Base-by-base conservation (phyloP, 2,888 invertebrate genomes). In the Cosmia trapezina region DNA sequence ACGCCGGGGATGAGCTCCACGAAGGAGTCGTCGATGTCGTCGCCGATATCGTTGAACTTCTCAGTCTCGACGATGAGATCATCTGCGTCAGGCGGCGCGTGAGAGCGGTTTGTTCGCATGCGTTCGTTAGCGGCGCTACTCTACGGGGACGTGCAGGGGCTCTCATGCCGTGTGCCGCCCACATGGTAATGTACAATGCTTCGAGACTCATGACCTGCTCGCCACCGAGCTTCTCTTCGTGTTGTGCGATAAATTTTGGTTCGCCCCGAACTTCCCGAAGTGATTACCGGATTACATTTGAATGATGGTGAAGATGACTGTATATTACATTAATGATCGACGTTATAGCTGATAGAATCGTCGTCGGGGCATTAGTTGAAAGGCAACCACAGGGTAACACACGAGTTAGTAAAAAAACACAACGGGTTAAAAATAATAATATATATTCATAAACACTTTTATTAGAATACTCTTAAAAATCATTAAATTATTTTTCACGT, bases 1-100 rank as follows among this genome's bases (percentile, higher is more conserved):
- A 97, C 96, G 88, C 97, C 97, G 71, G 96, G 96, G 93, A 97
- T 97, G 88, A 97, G 96, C 94, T 99, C 99, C 91, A 98, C 97
- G 97, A 99, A 99, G 88, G 99, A 98, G 94, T 97, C 97, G 96
- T 99, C 99, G 97, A 99, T 97, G 96, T 98, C 99, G 94, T 99
- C 98, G 89, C 98, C 98, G 96, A 99, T 98, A 94, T 98, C 97
- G 96, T 98, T 98, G 97, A 97, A 99, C 96, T 97, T 97, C 97
- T 99, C 98, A 97, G 98, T 99, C 96, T 98, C 98, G 92, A 96
- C 96, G 96, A 98, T 98, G 96, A 98, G 97, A 93, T 98, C 98
- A 97, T 98, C 98, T 98, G 97, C 91, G 96, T 89, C 92, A 93
- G 91, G 89, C 89, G 85, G 85, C 86, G 83, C 87, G 86, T 92